Base-by-base conservation (phyloP, 2,888 invertebrate genomes). In the Hirtodrosophila alboralis region DNA sequence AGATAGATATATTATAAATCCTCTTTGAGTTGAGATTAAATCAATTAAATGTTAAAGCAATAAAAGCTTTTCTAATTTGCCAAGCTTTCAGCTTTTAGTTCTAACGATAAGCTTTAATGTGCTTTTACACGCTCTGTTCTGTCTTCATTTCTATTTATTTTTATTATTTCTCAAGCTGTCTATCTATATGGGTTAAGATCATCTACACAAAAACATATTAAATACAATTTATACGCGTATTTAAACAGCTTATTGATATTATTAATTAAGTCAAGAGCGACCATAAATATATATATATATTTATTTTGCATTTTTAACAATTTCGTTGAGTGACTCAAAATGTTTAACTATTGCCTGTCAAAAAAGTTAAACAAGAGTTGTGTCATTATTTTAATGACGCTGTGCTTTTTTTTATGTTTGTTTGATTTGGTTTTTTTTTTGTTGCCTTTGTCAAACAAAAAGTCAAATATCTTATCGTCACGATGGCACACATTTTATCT, bases 401-500 rank as follows among this genome's bases (percentile, higher is more conserved):
- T 48, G 13, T 60, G 36, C 33, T 51, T 54, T 47, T 33, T 12
- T 33, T 59, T 56, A 45, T 57, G 34, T 26, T n/a, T 30, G 34
- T 14, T 67, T 45, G 33, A 30, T n/a, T n/a, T n/a, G n/a, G n/a
- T n/a, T 36, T 54, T 31, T 51, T 37, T 49, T 76, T 40, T 62
- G 61, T 65, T 47, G 53, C 61, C 37, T 47, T 56, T 53, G 68
- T 30, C 47, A 73, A 73, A 68, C 70, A 58, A 54, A n/a, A 28
- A 64, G 59, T 34, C 56, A 41, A 75, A 54, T 76, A 62, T 77
- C 79, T 77, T 85, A 77, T 83, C 86, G 54, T 48, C 49, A 45
- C 59, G 56, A 69, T 74, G 85, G 56, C 77, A 77, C 43, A 84
- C 54, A 80, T 76, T 67, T 75, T 80, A 80, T 84, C 74, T 75